phyloP scores from a whole-genome alignment of 2,797 vertebrate species.

The Coregonus suidteri region DNA sequence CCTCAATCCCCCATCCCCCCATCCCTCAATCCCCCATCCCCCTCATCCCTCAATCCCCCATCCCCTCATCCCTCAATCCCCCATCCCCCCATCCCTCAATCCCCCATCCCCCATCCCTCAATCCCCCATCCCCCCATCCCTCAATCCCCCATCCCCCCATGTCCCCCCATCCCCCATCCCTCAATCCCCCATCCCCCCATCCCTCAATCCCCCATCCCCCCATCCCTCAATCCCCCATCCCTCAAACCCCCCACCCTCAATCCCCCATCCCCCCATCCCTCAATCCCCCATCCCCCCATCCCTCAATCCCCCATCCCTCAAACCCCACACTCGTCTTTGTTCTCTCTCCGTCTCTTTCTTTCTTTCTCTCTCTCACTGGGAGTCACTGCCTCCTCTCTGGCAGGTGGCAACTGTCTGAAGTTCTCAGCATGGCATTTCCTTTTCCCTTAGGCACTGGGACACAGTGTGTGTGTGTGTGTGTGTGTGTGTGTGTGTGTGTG shows the following conservation, averaged over 20 bases:
- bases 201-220: not conserved
- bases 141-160: not conserved
- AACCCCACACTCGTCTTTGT: not conserved
- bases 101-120: not conserved
- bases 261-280: too few species aligned
- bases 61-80: not conserved
- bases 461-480: conserved; percentile 13
- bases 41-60: too few species aligned
- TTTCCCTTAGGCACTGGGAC: conserved; percentile 23
- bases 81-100: not conserved
- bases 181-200: not conserved
- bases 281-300: too few species aligned
- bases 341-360: conserved; percentile 7
- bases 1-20: not conserved
- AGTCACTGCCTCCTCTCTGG: conserved; percentile 25
- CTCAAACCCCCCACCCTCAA: too few species aligned
- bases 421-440: conserved; percentile 32
- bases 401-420: conserved; percentile 31
- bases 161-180: not conserved
- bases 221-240: not conserved
- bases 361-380: conserved; percentile 35
- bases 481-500: not conserved
- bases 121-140: not conserved
- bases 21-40: not conserved
- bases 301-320: too few species aligned